Conservation (phyloP, 2,888 invertebrate genomes). For the Odontocerum albicorne region DNA sequence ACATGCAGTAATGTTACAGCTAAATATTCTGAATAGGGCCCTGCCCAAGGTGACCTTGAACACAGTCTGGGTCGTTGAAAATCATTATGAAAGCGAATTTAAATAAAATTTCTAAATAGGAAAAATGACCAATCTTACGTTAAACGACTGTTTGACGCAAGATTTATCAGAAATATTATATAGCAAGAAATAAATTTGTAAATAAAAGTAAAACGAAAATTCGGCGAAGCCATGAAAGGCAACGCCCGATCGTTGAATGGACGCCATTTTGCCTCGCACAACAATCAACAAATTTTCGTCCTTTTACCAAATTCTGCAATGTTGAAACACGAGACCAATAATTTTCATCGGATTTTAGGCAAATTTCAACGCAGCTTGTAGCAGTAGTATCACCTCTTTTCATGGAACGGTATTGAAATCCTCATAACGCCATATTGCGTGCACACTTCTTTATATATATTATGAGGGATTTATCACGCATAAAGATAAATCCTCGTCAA, state of each 20-base stretch:
- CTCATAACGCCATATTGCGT: slow-evolving; percentile 28
- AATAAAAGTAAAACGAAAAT: slow-evolving; percentile 31
- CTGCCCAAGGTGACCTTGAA: slow-evolving; percentile 27
- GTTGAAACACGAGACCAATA: slow-evolving; percentile 22
- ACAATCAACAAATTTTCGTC: slow-evolving; percentile 29
- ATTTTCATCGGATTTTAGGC: slow-evolving; percentile 10
- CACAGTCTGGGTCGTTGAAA: background rate
- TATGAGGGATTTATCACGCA: slow-evolving; percentile 26
- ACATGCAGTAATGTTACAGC: slow-evolving; percentile 20
- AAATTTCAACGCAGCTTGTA: slow-evolving; percentile 17
- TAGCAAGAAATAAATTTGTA: slow-evolving; percentile 22
- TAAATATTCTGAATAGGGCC: slow-evolving; percentile 4
- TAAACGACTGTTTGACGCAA: background rate
- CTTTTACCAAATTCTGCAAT: slow-evolving; percentile 29
- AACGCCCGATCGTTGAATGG: slow-evolving; percentile 27
- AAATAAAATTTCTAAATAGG: background rate
- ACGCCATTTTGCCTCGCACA: slow-evolving; percentile 31
- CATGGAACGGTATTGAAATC: slow-evolving; percentile 16
- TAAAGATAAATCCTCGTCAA: slow-evolving; percentile 28
- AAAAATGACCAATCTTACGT: background rate
- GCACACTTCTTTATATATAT: slow-evolving; percentile 24
- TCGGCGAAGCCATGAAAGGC: slow-evolving; percentile 21
- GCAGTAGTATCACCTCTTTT: slow-evolving; percentile 15
- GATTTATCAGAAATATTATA: slow-evolving; percentile 10
- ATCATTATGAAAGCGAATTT: background rate